Base-by-base conservation (phyloP, 2,888 invertebrate species). In the Galerucella calmariensis region DNA sequence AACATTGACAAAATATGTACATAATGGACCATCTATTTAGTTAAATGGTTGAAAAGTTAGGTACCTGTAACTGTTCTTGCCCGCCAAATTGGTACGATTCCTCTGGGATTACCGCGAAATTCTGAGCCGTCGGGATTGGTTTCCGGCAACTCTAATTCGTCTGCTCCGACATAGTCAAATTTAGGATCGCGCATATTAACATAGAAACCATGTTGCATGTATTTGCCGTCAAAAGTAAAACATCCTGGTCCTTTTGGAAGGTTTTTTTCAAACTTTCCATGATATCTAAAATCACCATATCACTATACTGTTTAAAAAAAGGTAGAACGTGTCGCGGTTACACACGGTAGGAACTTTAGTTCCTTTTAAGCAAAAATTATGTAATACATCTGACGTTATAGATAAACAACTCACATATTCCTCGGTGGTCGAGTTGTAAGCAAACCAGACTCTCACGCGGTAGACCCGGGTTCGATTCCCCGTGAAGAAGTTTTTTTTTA, bases 171-270 rank as follows among this genome's bases (percentile, higher is more conserved):
- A 76, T 89, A 89, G 74, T 90, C 89, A 86, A 90, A 85, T 85
- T 90, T 88, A 0, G 91, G 90, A 83, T 92, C 91, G 77, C 90
- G 89, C 48, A 90, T 88, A 79, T 90, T 90, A 67, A 90, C 89
- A 88, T 90, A 94, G 81, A 89, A 92, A 0, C 95, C 95, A 80
- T 93, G 92, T 79, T 93, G 92, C 90, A 95, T 93, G 79, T 92
- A 92, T 77, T 92, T 91, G n/a, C 92, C 91, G 78, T 94, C 92
- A 80, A 95, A 95, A 3, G 92, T 91, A 81, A 93, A 95, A 73
- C 94, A 93, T 0, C 94, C 94, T 0, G 91, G 90, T 0, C 95
- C 95, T 80, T 90, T 91, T 0, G 94, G 94, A 84, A 92, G 89
- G 51, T 93, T 92, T 75, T 89, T 90, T 72, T 91, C 88, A 92